Evolutionary conservation across 1,140 invertebrate genomes (phyloP), one percentile per base, ranked within the genome.

Genomic region (Macrotrachela quadricornifera): DNA sequence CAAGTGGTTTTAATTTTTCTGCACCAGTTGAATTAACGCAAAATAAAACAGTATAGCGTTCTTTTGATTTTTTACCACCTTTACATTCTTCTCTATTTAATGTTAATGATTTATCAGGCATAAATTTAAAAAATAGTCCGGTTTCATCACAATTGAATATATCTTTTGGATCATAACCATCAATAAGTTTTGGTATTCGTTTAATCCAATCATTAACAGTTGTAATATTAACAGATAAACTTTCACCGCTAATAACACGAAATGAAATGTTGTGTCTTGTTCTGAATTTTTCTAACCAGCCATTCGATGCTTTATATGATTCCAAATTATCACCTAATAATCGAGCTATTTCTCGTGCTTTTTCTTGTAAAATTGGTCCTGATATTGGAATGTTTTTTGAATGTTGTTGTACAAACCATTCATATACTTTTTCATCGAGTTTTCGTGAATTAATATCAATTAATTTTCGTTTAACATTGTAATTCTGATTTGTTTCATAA

Each of bases 81-180:
- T 56, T 30, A 41, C 51, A 58, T 9, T 53, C 57, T 70, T 59
- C 46, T 55, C 57, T 62, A 71, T 69, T 46, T 65, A 65, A 42
- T 56, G 56, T 38, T n/a, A 68, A 57, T 12, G 68, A 68, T 62
- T 65, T 63, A 48, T 70, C 63, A 39, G 70, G 67, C 52, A 71
- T 55, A 51, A 63, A 63, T 56, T 68, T 65, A 57, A 61, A 72
- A 65, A 74, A 72, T 3, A 74, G 59, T n/a, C 67, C 66, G 41
- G 65, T 71, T 61, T 74, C 69, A 59, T 73, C 68, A 16, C 63
- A 62, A 59, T 73, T 74, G 60, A 64, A 73, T 49, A 72, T 61
- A 57, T 72, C 61, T 48, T 65, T 57, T 52, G 62, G 59, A 38
- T 58, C 50, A 59, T 71, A 72, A 13, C 60, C 55, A 40, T 57